phyloP scores from a whole-genome alignment of 2,113 vertebrate genomes.

The Globicephala melas region DNA sequence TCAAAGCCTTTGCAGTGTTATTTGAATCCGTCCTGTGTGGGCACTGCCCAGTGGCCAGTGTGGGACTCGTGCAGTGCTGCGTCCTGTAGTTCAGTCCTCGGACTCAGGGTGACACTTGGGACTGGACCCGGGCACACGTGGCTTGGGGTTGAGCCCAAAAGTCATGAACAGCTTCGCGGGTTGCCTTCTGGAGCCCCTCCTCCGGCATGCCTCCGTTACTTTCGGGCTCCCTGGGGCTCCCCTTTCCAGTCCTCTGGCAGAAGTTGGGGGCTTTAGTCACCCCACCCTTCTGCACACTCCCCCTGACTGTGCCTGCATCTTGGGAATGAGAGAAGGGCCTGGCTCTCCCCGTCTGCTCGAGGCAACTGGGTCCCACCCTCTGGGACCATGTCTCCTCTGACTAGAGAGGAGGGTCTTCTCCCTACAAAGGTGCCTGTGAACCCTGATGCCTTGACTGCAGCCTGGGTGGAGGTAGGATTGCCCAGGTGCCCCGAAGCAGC shows the following conservation, averaged over 20 bases:
- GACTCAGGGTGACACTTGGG: neutral
- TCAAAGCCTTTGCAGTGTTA: neutral
- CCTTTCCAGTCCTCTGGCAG: neutral
- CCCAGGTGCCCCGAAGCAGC: neutral
- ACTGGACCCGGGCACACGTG: accelerated
- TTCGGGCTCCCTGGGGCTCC: neutral
- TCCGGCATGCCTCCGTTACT: neutral
- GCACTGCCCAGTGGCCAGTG: neutral
- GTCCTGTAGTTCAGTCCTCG: accelerated
- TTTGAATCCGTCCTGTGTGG: accelerated
- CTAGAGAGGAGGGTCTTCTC: neutral
- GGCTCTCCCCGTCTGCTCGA: neutral
- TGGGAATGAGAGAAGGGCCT: neutral
- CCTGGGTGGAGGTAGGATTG: too few relatives aligned
- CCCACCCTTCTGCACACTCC: neutral
- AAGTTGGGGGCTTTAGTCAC: neutral
- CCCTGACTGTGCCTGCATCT: too few relatives aligned
- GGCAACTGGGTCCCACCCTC: neutral
- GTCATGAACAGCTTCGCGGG: accelerated
- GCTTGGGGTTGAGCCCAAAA: neutral
- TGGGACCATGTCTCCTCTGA: neutral
- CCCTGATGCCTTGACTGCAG: neutral
- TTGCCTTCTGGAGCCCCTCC: neutral
- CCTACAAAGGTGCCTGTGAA: neutral
- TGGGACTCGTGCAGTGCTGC: neutral